Evolutionary conservation across 2,888 invertebrate genomes (phyloP).

Genomic region (Ichneumon xanthorius): DNA sequence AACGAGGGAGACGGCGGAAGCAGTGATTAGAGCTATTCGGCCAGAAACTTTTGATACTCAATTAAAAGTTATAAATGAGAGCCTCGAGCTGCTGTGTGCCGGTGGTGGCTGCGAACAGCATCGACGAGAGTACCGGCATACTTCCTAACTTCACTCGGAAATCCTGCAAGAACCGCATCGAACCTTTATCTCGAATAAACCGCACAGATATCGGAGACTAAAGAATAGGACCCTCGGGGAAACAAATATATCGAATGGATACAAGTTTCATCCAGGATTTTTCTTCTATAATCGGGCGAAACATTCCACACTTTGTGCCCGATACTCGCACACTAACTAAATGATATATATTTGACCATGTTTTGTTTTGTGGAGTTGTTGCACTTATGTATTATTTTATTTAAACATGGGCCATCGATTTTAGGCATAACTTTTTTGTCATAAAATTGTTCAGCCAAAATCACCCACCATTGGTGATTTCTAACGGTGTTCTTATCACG

Average conservation of each 20-base stretch:
- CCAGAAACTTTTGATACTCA: constrained; percentile 79
- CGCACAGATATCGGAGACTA: neutral
- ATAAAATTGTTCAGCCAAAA: no score
- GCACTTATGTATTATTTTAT: no score
- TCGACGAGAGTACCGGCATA: constrained; percentile 36
- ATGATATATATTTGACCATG: no score
- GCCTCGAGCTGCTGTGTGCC: constrained; percentile 70
- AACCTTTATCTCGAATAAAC: constrained; percentile 35
- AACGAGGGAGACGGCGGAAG: constrained; percentile 64
- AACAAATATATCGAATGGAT: neutral
- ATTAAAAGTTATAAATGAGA: constrained; percentile 83
- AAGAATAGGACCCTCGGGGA: neutral
- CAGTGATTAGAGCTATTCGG: constrained; percentile 75
- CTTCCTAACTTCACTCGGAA: constrained; percentile 31
- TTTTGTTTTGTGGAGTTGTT: no score
- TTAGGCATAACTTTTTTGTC: no score
- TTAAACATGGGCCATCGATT: no score
- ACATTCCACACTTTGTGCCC: neutral
- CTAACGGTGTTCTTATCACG: no score
- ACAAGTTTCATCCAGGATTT: neutral
- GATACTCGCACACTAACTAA: no score
- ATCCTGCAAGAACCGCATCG: constrained; percentile 38
- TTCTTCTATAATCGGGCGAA: neutral
- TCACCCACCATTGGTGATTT: no score
- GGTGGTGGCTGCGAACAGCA: constrained; percentile 34